Evolutionary conservation across 1,140 invertebrate genomes (phyloP).

Genomic region (Onthophagus taurus): DNA sequence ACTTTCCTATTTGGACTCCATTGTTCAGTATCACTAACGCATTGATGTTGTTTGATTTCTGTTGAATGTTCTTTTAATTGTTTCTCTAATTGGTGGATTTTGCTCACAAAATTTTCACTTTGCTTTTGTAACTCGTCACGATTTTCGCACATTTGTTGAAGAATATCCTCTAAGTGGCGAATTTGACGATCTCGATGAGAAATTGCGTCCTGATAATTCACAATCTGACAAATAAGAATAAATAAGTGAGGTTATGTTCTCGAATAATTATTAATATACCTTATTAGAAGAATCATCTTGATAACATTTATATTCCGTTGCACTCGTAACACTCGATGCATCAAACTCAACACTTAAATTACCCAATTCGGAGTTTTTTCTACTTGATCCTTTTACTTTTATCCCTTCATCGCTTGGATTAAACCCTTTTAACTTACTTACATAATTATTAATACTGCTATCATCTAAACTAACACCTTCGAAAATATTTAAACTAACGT

Average conservation of each 20-base stretch:
- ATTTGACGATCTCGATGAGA: slow-evolving; percentile 48
- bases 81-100: slow-evolving; percentile 50
- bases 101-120: slow-evolving; percentile 47
- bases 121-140: slow-evolving; percentile 49
- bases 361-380: slow-evolving; percentile 38
- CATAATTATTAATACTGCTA: slow-evolving; percentile 29
- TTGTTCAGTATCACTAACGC: too few species aligned
- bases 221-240: slow-evolving; percentile 41
- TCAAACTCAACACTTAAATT: slow-evolving; percentile 40
- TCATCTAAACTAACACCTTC: slow-evolving; percentile 31
- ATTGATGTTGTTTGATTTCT: slow-evolving; percentile 36
- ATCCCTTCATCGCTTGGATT: background rate
- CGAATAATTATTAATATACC: slow-evolving; percentile 14
- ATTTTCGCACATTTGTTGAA: slow-evolving; percentile 48
- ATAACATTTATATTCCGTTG: slow-evolving; percentile 42
- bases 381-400: slow-evolving; percentile 34
- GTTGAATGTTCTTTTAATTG: slow-evolving; percentile 44
- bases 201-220: slow-evolving; percentile 50
- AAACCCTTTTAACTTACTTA: slow-evolving; percentile 7
- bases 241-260: background rate
- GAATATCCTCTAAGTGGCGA: slow-evolving; percentile 47
- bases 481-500: slow-evolving; percentile 33
- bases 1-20: too few species aligned
- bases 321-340: slow-evolving; percentile 37
- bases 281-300: slow-evolving; percentile 40